Base-by-base conservation (phyloP, 2,888 invertebrate species). In the Troglohyphantes excavatus region DNA sequence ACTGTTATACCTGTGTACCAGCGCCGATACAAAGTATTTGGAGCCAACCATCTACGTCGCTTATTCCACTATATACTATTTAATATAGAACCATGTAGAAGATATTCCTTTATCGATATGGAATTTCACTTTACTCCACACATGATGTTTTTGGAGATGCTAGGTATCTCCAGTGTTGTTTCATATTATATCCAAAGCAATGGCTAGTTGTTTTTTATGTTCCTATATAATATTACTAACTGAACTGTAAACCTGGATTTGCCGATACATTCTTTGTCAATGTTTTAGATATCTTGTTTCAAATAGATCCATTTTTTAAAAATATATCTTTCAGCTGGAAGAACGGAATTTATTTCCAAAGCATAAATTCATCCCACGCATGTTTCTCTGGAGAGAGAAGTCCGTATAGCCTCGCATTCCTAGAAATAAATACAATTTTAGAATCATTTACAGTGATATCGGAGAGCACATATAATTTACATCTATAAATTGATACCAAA, bases 21-120 rank as follows among this genome's bases (percentile, higher is more conserved):
- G 68, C 27, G 33, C n/a, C n/a, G 21, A 65, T 2, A 65, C 26
- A 65, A 27, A 27, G 11, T 9, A 23, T 23, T 3, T 26, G 21
- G 19, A 65, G 23, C 26, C 21, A 23, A 65, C 5, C 65, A 68
- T 68, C 33, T 27, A 68, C 5, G 33, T 33, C 26, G 27, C 5
- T 11, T 19, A 26, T 23, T 65, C 33, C 19, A 2, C 26, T 21
- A 65, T 2, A 17, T 26, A 2, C 17, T 26, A 65, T 9, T 19
- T 9, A 33, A 29, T 75, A 59, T 53, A 17, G 53, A 13, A n/a
- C 17, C 53, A 5, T n/a, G 13, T 53, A 27, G 59, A 29, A 19
- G 23, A 75, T 23, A 23, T 46, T 33, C 72, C 46, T 73, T 53
- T 46, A 17, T 73, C 72, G n/a, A 59, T 39, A 63, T 17, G 23